A percentile compares a stretch with the other conserved stretches of the same genome.
phyloP scores from a whole-genome alignment of 2,888 invertebrate species.

The Carpatolechia fugitivella region DNA sequence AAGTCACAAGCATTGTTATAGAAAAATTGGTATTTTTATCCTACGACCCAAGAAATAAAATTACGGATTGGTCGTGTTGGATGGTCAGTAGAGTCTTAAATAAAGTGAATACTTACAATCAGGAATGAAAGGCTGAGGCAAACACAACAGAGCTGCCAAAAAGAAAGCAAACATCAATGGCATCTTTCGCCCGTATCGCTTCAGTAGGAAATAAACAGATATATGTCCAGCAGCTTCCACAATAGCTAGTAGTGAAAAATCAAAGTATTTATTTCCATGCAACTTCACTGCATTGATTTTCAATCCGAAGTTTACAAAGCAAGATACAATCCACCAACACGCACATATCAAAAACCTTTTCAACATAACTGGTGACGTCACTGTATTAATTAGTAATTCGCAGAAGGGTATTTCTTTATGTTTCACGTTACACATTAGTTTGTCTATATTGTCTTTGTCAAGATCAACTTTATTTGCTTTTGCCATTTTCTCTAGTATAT shows the following conservation, averaged over 20 bases:
- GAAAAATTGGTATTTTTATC: no score
- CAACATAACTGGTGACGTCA: slow-evolving; percentile 39
- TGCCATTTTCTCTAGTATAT: slow-evolving; percentile 81
- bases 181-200: slow-evolving; percentile 74
- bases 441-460: slow-evolving; percentile 43
- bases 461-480: slow-evolving; percentile 54
- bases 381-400: slow-evolving; percentile 33
- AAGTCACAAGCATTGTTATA: no score
- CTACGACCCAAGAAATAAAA: no score
- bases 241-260: slow-evolving; percentile 81
- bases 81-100: no score
- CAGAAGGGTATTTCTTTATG: slow-evolving; percentile 18
- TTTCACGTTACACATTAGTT: slow-evolving; percentile 36
- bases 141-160: slow-evolving; percentile 77
- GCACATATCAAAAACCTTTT: slow-evolving; percentile 47
- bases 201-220: slow-evolving; percentile 70
- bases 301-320: slow-evolving; percentile 88
- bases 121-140: slow-evolving; percentile 80
- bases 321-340: slow-evolving; percentile 79
- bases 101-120: slow-evolving; percentile 48
- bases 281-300: slow-evolving; percentile 86
- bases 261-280: slow-evolving; percentile 86
- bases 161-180: slow-evolving; percentile 77
- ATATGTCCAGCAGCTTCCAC: slow-evolving; percentile 79
- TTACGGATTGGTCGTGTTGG: no score